A percentile compares a stretch with the other conserved stretches of the same genome.
Evolutionary conservation across 2,113 vertebrate species (phyloP).

Genomic region (Acanthochromis polyacanthus): DNA sequence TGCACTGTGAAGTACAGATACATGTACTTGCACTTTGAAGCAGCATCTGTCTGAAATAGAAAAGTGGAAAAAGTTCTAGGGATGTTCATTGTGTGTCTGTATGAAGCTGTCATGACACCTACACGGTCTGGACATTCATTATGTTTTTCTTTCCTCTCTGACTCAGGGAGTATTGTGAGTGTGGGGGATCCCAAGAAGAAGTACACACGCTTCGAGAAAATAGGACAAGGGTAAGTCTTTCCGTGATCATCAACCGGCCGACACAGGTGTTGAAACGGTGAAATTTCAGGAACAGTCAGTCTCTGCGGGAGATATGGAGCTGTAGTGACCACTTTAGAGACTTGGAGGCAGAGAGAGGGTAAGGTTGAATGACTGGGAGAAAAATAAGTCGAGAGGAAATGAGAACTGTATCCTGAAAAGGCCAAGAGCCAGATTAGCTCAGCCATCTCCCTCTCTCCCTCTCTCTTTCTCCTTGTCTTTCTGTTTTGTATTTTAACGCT

Average conservation of each 20-base stretch:
- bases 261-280: conserved; percentile 40
- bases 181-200: conserved; percentile 99
- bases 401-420: conserved; percentile 64
- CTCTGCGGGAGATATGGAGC: conserved; percentile 35
- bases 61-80: not conserved
- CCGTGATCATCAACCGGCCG: not conserved
- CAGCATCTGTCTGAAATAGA: not conserved
- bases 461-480: not conserved
- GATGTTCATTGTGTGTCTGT: conserved; percentile 28
- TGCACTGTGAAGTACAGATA: not conserved
- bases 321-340: conserved; percentile 28
- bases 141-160: conserved; percentile 54
- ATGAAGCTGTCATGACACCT: not conserved
- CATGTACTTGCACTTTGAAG: not conserved
- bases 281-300: conserved; percentile 39
- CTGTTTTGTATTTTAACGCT: conserved; percentile 11
- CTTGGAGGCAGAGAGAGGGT: conserved; percentile 35
- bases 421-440: conserved; percentile 54
- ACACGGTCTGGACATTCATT: conserved; percentile 15
- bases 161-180: conserved; percentile 96
- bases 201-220: conserved; percentile 98
- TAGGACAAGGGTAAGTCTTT: conserved; percentile 95
- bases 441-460: conserved; percentile 20
- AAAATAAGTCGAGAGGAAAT: conserved; percentile 65
- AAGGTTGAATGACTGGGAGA: conserved; percentile 35